phyloP scores from a whole-genome alignment of 2,797 vertebrate genomes.

The Kryptopterus vitreolus region DNA sequence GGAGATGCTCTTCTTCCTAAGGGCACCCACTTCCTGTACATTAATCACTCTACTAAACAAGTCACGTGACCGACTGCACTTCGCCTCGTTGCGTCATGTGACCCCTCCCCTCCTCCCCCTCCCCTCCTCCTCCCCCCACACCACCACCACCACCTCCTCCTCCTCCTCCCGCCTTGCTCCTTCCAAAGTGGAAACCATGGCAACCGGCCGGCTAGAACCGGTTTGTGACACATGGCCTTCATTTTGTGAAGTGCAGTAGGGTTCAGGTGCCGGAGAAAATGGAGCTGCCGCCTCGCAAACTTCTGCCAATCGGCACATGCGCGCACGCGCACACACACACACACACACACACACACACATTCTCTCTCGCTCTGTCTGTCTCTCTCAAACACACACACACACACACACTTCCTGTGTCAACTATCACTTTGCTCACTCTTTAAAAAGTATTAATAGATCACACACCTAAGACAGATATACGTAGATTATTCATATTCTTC shows the following conservation, averaged over 20 bases:
- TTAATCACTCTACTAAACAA: constrained; percentile 79
- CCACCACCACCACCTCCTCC: constrained; percentile 39
- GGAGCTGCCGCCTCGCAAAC: constrained; percentile 66
- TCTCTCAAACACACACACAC: neutral
- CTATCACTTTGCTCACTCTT: constrained; percentile 24
- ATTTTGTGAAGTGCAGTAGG: constrained; percentile 83
- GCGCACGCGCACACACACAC: neutral
- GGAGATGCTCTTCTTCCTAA: constrained; percentile 38
- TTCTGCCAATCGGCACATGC: constrained; percentile 28
- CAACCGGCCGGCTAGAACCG: constrained; percentile 83
- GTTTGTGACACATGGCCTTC: constrained; percentile 84
- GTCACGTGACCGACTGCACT: constrained; percentile 80
- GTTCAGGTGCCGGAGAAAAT: constrained; percentile 83
- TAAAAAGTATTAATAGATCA: constrained; percentile 28
- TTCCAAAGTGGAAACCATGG: constrained; percentile 82
- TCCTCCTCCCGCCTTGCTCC: constrained; percentile 64
- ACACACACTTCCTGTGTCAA: constrained; percentile 31
- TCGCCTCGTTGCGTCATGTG: constrained; percentile 69
- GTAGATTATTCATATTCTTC: neutral
- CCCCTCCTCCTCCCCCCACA: no score
- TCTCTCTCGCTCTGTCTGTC: neutral
- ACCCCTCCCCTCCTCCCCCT: constrained; percentile 46
- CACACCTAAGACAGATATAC: neutral
- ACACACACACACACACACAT: neutral
- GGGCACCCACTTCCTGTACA: constrained; percentile 80